A percentile compares a stretch with the other conserved stretches of the same genome.
phyloP scores from a whole-genome alignment of 2,888 invertebrate species.

The Callyntrura guangdongensis region DNA sequence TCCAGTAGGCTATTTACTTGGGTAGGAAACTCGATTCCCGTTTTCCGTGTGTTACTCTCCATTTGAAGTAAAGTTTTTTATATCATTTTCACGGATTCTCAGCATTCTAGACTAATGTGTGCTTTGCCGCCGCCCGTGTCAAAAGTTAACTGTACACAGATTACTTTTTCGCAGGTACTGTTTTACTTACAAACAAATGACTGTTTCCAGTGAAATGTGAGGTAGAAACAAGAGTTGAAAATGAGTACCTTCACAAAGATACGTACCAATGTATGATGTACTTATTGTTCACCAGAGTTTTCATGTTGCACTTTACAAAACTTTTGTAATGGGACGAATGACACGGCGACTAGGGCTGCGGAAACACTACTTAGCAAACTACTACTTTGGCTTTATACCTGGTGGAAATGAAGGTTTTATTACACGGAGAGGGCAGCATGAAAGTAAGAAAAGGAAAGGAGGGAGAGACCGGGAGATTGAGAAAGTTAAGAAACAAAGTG shows the following conservation, averaged over 20 bases:
- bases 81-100: not conserved
- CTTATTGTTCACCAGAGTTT: not conserved
- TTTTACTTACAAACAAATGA: not conserved
- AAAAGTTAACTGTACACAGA: constrained; percentile 58
- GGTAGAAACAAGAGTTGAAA: constrained; percentile 11
- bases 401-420: constrained; percentile 23
- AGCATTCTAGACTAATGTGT: not conserved
- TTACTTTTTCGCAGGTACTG: constrained; percentile 13
- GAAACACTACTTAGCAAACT: not conserved
- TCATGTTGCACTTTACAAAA: constrained; percentile 72
- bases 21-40: too few species aligned
- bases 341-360: constrained; percentile 21
- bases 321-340: constrained; percentile 57
- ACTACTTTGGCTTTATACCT: not conserved
- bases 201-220: constrained; percentile 4
- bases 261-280: not conserved
- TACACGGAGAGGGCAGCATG: not conserved
- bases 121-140: not conserved
- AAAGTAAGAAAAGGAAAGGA: not conserved
- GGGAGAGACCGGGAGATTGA: constrained; percentile 50
- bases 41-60: not conserved
- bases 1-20: too few species aligned
- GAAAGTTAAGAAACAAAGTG: constrained; percentile 68
- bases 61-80: constrained; percentile 9
- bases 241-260: not conserved